A percentile compares a stretch with the other conserved stretches of the same genome.
Evolutionary conservation across 2,797 vertebrate genomes (phyloP).

Genomic region (Falco novaeseelandiae): DNA sequence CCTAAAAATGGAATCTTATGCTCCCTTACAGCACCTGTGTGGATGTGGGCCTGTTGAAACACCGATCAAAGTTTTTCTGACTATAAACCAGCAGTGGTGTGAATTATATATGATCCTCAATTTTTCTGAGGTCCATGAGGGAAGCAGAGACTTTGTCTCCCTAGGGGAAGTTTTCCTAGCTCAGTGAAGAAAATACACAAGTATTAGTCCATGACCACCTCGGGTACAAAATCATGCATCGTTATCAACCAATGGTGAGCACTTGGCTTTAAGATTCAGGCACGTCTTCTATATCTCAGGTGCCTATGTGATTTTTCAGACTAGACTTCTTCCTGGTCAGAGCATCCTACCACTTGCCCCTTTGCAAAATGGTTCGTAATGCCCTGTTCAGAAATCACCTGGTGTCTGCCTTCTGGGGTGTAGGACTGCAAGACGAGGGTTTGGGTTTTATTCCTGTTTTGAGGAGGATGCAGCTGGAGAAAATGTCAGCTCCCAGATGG

Average conservation of each 20-base stretch:
- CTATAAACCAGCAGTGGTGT: background rate
- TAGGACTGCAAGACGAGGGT: background rate
- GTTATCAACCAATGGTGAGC: background rate
- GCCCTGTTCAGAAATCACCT: background rate
- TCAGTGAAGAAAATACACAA: background rate
- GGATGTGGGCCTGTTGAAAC: background rate
- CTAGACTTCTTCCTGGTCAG: background rate
- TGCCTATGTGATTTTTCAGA: background rate
- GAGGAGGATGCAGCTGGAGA: background rate
- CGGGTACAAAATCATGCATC: background rate
- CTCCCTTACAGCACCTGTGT: background rate
- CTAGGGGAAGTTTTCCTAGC: fast-evolving
- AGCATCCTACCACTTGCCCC: background rate
- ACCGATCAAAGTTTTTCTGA: background rate
- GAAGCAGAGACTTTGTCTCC: background rate
- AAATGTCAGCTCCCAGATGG: background rate
- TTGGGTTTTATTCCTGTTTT: background rate
- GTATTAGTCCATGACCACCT: background rate
- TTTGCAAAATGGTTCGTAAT: background rate
- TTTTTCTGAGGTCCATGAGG: background rate
- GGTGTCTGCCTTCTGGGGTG: background rate
- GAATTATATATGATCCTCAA: background rate
- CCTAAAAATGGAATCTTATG: background rate
- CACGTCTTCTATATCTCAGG: background rate
- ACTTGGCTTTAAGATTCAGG: background rate